Evolutionary conservation across 1,140 invertebrate species (phyloP), one percentile per base, ranked within the genome.

Genomic region (Aphidius gifuensis): DNA sequence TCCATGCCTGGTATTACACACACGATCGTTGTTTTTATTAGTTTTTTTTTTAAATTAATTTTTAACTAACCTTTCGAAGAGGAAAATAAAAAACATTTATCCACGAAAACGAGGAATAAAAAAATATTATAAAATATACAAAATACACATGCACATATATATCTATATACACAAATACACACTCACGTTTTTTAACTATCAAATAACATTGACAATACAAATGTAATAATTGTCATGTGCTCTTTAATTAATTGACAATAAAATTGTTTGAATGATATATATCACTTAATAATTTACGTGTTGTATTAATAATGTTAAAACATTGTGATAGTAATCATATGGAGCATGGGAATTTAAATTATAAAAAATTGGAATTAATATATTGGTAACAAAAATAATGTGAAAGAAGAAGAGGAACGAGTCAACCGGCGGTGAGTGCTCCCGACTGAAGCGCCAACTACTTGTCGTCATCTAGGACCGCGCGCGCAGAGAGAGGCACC

Each of bases 381-480:
- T 55, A 55, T 55, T 32, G 23, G 53, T 40, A 55, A 55, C 40
- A 32, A 2, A 32, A 32, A 32, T 3, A 32, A 32, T 32, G 4
- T 32, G 1, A 32, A 32, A 3, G 23, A 32, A 32, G 23, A 32
- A 32, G 53, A 62, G 47, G 51, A 39, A 60, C 61, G 38, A 64
- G 61, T 60, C 61, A 58, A 61, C 58, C 60, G 54, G 58, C 58
- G 57, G 23, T 32, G 23, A 32, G 23, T 32, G 61, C 55, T 53
- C 47, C 50, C 65, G 65, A 64, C 64, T 65, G 64, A 57, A 59
- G 60, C 64, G 64, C 64, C 64, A 57, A 62, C 61, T 58, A 50
- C 47, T 40, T 40, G 61, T 56, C 48, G 48, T 47, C 49, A 39
- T 32, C 23, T 32, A 32, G 23, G 23, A 32, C 2, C 4, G 4